Evolutionary conservation across 2,797 vertebrate genomes (phyloP).

Genomic region (Catostomus latipinnis): DNA sequence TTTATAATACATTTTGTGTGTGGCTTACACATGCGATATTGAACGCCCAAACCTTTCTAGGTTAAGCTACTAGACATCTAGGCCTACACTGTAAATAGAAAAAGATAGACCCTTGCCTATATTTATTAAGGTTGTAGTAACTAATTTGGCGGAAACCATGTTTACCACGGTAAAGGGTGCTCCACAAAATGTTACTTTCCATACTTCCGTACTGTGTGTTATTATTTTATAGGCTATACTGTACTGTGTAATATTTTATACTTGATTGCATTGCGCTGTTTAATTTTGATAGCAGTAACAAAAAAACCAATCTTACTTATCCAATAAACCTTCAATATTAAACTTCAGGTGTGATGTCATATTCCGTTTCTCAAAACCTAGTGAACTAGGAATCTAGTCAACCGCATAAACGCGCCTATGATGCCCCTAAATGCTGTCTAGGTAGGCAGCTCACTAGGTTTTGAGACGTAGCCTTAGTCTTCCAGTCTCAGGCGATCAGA

Average conservation of each 20-base stretch:
- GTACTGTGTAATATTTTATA: background rate
- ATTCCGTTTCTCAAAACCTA: background rate
- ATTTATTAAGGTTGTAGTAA: no score
- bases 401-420: background rate
- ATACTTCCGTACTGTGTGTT: no score
- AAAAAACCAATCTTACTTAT: background rate
- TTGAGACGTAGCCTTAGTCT: background rate
- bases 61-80: no score
- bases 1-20: no score
- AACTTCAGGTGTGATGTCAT: background rate
- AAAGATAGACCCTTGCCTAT: no score
- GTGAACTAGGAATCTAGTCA: background rate
- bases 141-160: no score
- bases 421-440: background rate
- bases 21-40: no score
- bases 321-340: background rate
- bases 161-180: no score
- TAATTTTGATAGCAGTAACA: background rate
- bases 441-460: background rate
- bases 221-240: no score
- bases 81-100: no score
- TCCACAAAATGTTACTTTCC: no score
- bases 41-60: no score
- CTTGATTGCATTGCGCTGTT: background rate
- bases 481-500: constrained; percentile 1